Evolutionary conservation across 2,113 vertebrate species (phyloP).

Genomic region (Hyperoodon ampullatus): DNA sequence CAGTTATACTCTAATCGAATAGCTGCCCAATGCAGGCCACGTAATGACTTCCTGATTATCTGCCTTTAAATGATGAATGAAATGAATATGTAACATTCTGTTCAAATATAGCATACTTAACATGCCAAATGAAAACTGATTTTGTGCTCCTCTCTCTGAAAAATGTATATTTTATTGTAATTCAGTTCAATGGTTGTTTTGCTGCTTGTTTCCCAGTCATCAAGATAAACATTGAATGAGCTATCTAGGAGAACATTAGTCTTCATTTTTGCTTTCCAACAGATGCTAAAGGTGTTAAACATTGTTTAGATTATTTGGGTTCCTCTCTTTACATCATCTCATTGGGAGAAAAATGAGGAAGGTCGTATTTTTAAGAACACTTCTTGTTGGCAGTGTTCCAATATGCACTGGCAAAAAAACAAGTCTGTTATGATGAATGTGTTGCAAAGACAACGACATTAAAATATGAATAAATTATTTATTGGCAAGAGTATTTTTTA

Average conservation of each 20-base stretch:
- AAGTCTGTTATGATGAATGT: constrained; percentile 74
- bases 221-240: constrained; percentile 82
- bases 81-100: constrained; percentile 96
- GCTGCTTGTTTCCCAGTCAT: constrained; percentile 82
- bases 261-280: constrained; percentile 83
- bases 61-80: constrained; percentile 99
- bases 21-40: constrained; percentile 95
- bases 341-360: constrained; percentile 67
- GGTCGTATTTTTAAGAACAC: constrained; percentile 76
- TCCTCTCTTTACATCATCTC: constrained; percentile 75
- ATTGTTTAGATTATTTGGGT: constrained; percentile 77
- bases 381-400: constrained; percentile 77
- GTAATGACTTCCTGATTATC: constrained; percentile 99
- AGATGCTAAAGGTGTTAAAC: constrained; percentile 85
- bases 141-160: constrained; percentile 83
- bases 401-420: constrained; percentile 62
- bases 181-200: constrained; percentile 79
- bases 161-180: constrained; percentile 82
- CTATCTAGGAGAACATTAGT: constrained; percentile 80
- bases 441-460: constrained; percentile 77
- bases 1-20: constrained; percentile 98
- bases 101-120: constrained; percentile 85
- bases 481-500: constrained; percentile 74
- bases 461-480: constrained; percentile 83
- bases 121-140: constrained; percentile 85